These are phyloP conservation scores for Melanotaenia maccullochi DNA, from an alignment of 2,797 vertebrate genomes.

Conservation along the genomic window DNA sequence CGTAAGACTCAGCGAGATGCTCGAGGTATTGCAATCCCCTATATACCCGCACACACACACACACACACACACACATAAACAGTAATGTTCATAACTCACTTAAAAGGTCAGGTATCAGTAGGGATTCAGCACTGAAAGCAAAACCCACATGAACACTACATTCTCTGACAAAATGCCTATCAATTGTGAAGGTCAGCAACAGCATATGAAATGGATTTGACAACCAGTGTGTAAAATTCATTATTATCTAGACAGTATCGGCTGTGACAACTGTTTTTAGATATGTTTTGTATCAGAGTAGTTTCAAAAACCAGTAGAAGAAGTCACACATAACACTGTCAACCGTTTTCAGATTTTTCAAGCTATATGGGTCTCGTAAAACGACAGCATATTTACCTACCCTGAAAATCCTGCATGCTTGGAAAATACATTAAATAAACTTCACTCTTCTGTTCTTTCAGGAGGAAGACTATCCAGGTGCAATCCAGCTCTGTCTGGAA, in stretches of 20 bases:
- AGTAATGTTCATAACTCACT: conserved; percentile 26
- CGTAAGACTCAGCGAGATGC: conserved; percentile 97
- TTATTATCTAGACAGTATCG: not conserved
- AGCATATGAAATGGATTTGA: conserved; percentile 19
- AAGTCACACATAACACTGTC: not conserved
- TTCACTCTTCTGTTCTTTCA: conserved; percentile 60
- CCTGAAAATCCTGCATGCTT: not conserved
- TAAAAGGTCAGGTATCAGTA: conserved; percentile 51
- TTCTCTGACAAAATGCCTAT: conserved; percentile 1
- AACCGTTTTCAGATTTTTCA: not conserved
- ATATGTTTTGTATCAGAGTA: conserved; percentile 4
- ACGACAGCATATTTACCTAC: not conserved
- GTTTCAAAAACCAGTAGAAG: conserved; percentile 6
- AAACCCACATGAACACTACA: conserved; percentile 32
- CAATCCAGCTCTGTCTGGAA: conserved; percentile 97
- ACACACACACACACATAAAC: conserved; percentile 1
- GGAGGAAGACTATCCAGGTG: conserved; percentile 99
- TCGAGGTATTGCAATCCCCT: conserved; percentile 87
- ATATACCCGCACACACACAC: not conserved
- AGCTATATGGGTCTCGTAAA: not conserved
- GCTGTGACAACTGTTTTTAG: conserved; percentile 6
- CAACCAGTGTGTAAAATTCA: conserved; percentile 9
- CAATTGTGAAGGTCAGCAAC: conserved; percentile 35
- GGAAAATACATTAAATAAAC: not conserved
- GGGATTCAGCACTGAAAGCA: conserved; percentile 19